Base-by-base conservation (phyloP, 1,140 invertebrate genomes). In the Daktulosphaira vitifoliae region DNA sequence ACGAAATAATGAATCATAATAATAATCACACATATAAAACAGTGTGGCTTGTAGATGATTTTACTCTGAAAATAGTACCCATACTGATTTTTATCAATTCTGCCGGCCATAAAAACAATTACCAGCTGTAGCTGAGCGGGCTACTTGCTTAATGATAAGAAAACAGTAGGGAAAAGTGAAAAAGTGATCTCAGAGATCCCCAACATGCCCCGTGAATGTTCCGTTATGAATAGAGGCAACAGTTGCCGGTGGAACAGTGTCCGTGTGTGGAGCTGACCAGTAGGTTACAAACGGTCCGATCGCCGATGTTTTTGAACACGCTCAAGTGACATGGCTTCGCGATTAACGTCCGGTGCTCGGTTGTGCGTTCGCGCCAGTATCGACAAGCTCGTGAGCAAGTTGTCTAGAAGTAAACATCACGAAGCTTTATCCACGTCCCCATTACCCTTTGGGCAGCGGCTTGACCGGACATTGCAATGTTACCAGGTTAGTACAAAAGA, bases 271-370 rank as follows among this genome's bases (percentile, higher is more conserved):
- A 39, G 56, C 56, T n/a, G 42, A 48, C 56, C 56, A 48, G 38
- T 39, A 48, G 44, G 42, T 62, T 25, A 25, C 11, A 13, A 33
- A 20, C 42, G 26, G 29, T 33, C 5, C 39, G 56, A 25, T 33
- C 56, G 56, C 56, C 56, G 56, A 62, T 62, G 56, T 46, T 48
- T 38, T 62, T 48, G 42, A 29, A 46, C 42, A 46, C 56, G 56
- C 20, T 16, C 56, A 62, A 62, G 42, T 48, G 56, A 38, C 29
- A 62, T 62, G 56, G 56, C 56, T 62, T 62, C 56, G 56, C 56
- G 56, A 46, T 46, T 62, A 62, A 62, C 56, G 56, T 62, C 56
- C 56, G 56, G 56, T 48, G 56, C 56, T n/a, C 56, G 56, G 56
- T 62, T 62, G 56, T 62, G 56, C 56, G 42, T 62, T 48, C 56